phyloP scores from a whole-genome alignment of 1,140 invertebrate genomes.

The Papilio polytes region DNA sequence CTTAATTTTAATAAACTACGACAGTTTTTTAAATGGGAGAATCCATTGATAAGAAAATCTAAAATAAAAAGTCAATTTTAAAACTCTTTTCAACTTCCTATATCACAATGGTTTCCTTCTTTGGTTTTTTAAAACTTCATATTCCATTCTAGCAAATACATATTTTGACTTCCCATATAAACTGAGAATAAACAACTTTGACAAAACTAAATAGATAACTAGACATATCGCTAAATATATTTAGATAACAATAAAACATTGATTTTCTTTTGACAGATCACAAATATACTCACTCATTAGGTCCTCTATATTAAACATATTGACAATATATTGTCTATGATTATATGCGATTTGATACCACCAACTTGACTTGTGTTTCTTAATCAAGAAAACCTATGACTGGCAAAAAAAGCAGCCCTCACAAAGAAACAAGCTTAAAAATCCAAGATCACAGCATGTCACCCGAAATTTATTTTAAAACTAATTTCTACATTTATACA shows the following conservation, averaged over 20 bases:
- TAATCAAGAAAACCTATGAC: background rate
- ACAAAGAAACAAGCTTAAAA: background rate
- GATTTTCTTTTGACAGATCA: background rate
- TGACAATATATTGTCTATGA: background rate
- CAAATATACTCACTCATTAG: background rate
- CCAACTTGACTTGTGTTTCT: background rate
- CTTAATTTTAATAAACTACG: constrained; percentile 42
- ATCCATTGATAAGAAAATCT: constrained; percentile 48
- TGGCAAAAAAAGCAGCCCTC: background rate
- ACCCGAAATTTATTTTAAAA: background rate
- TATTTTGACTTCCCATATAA: background rate
- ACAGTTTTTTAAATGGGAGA: constrained; percentile 46
- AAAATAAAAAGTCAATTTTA: constrained; percentile 36
- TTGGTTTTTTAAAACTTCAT: constrained; percentile 58
- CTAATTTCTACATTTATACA: background rate
- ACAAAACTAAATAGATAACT: background rate
- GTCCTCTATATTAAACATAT: background rate
- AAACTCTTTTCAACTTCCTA: constrained; percentile 44
- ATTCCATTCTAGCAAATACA: constrained; percentile 2
- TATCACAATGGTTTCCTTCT: constrained; percentile 64
- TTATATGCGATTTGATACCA: too few species aligned
- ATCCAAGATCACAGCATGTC: constrained; percentile 18
- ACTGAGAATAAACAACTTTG: background rate
- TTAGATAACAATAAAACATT: background rate
- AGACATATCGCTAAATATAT: background rate